Percentiles rank a stretch among this genome's conserved stretches.
Conservation (phyloP, 2,797 vertebrate genomes). For the Enteromius anoplus region DNA sequence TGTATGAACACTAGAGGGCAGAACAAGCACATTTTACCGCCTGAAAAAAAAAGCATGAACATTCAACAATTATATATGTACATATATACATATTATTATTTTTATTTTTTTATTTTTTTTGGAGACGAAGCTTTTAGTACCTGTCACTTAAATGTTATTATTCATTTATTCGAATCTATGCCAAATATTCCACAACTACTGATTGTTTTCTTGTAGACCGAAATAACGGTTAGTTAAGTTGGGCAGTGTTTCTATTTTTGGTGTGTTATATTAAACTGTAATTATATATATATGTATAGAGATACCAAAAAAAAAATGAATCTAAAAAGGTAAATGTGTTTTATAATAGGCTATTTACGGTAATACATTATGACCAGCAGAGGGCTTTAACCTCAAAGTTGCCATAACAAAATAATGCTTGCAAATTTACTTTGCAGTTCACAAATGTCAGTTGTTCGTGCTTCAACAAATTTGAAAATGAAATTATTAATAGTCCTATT, state of each 20-base stretch:
- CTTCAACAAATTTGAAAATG: neutral
- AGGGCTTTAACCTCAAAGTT: neutral
- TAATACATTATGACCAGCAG: neutral
- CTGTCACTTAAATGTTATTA: too few species aligned
- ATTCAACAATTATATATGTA: neutral
- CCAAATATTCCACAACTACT: neutral
- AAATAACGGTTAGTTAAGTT: neutral
- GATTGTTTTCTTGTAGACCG: neutral
- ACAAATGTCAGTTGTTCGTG: neutral
- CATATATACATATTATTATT: neutral
- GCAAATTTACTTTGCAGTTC: neutral
- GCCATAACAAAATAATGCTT: neutral
- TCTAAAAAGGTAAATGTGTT: too few species aligned
- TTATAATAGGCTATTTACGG: neutral
- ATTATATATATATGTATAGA: neutral
- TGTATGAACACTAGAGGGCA: conserved; percentile 31
- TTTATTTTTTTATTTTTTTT: too few species aligned
- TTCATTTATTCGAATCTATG: too few species aligned
- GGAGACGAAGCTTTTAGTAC: neutral
- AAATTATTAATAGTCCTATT: neutral
- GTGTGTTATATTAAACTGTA: neutral
- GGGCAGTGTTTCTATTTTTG: neutral
- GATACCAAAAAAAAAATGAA: neutral
- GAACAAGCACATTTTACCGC: neutral
- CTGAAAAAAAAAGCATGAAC: neutral